phyloP scores from a whole-genome alignment of 2,888 invertebrate species.

The Cataglyphis altisquamis region DNA sequence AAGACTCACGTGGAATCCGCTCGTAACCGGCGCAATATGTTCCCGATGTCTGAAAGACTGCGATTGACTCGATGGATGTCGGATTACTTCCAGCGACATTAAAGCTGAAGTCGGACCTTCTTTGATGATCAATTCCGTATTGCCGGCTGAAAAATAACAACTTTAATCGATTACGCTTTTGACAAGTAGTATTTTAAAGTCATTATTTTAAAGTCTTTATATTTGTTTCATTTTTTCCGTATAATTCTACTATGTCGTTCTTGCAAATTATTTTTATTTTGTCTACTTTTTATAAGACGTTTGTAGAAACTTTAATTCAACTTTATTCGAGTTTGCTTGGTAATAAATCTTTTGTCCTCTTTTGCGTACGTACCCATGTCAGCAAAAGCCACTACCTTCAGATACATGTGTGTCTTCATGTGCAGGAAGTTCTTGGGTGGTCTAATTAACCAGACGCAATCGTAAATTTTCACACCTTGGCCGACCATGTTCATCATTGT shows the following conservation, averaged over 20 bases:
- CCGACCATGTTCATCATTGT: slow-evolving; percentile 92
- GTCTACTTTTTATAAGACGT: neutral
- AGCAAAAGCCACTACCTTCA: slow-evolving; percentile 88
- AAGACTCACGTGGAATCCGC: slow-evolving; percentile 91
- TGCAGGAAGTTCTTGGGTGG: slow-evolving; percentile 89
- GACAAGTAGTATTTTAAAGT: neutral
- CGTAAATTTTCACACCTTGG: slow-evolving; percentile 88
- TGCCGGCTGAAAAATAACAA: slow-evolving; percentile 86
- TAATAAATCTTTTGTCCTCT: neutral
- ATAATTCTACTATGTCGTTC: neutral
- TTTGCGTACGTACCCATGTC: slow-evolving; percentile 86
- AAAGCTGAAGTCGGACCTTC: slow-evolving; percentile 90
- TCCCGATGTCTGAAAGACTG: slow-evolving; percentile 86
- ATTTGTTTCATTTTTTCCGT: neutral
- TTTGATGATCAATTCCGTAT: slow-evolving; percentile 89
- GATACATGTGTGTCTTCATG: slow-evolving; percentile 90
- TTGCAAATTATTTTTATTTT: neutral
- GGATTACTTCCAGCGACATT: slow-evolving; percentile 88
- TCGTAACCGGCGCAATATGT: slow-evolving; percentile 89
- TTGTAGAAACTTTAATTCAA: neutral
- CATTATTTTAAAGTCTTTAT: neutral
- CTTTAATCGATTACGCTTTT: neutral
- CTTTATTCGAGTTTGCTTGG: neutral
- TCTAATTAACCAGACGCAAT: slow-evolving; percentile 91
- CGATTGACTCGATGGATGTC: slow-evolving; percentile 87